These are phyloP conservation scores for Zonitis immaculata DNA, from an alignment of 2,888 invertebrate genomes.

Conservation along the genomic window DNA sequence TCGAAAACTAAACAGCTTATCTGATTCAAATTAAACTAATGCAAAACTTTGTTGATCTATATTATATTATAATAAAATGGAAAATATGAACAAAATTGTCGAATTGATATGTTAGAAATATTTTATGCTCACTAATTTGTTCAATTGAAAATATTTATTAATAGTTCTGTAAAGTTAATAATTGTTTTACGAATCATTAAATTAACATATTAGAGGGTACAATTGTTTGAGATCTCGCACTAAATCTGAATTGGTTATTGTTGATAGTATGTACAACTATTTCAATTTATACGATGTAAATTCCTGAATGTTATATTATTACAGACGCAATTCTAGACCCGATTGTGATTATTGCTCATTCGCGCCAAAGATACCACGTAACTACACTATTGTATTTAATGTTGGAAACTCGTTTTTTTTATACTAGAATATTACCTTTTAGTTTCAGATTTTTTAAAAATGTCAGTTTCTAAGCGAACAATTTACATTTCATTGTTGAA, in stretches of 20 bases:
- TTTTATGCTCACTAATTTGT: too few species aligned
- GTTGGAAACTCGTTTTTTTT: too few species aligned
- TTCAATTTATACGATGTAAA: neutral
- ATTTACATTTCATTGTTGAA: too few species aligned
- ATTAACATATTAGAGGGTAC: neutral
- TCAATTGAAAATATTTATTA: neutral
- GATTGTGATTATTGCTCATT: too few species aligned
- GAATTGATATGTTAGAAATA: neutral
- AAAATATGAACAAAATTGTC: neutral
- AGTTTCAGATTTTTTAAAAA: too few species aligned
- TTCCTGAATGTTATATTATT: too few species aligned
- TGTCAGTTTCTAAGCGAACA: too few species aligned
- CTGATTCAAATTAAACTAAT: neutral
- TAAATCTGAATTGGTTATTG: neutral
- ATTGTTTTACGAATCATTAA: neutral
- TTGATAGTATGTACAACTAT: neutral
- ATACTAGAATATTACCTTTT: too few species aligned
- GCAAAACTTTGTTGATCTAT: neutral
- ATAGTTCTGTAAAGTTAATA: neutral
- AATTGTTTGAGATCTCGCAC: neutral
- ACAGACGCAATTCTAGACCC: too few species aligned
- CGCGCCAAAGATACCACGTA: too few species aligned
- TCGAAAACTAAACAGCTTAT: neutral
- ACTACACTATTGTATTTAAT: too few species aligned
- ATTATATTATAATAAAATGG: neutral